Percentiles rank a stretch among this genome's conserved stretches.
Evolutionary conservation across 2,113 vertebrate genomes (phyloP).

Genomic region (Ammodytes dubius): DNA sequence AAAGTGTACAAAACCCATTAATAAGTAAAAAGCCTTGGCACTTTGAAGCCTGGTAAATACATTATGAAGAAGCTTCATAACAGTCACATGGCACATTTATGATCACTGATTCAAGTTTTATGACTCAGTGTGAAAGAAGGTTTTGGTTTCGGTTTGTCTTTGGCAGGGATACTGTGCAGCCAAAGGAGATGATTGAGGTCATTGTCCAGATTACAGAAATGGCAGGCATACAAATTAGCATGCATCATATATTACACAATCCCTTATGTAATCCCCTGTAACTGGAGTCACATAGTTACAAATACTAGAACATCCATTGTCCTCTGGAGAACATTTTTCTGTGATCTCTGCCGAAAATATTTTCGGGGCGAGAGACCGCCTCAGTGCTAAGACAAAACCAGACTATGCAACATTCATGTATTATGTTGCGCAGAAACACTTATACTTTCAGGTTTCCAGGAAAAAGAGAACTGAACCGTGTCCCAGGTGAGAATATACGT

Average conservation of each 20-base stretch:
- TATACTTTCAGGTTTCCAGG: not conserved
- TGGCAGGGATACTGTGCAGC: not conserved
- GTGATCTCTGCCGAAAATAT: not conserved
- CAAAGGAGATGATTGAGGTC: not conserved
- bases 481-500: no score
- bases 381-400: not conserved
- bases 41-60: conserved; percentile 15
- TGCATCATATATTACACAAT: not conserved
- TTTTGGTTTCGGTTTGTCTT: conserved; percentile 18
- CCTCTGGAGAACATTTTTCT: not conserved
- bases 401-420: not conserved
- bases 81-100: conserved; percentile 6
- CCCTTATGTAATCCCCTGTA: not conserved
- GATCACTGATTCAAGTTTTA: conserved; percentile 15
- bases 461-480: no score
- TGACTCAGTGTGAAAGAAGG: not conserved
- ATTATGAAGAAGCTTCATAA: conserved; percentile 26
- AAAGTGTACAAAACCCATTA: conserved; percentile 24
- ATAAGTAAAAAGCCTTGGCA: conserved; percentile 21
- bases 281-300: not conserved
- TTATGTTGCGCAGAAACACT: not conserved
- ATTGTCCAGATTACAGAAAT: not conserved
- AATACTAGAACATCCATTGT: not conserved
- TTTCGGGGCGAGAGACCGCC: not conserved
- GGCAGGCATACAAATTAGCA: not conserved